These are phyloP conservation scores for Eupithecia centaureata DNA, from an alignment of 2,888 invertebrate species.

Conservation along the genomic window DNA sequence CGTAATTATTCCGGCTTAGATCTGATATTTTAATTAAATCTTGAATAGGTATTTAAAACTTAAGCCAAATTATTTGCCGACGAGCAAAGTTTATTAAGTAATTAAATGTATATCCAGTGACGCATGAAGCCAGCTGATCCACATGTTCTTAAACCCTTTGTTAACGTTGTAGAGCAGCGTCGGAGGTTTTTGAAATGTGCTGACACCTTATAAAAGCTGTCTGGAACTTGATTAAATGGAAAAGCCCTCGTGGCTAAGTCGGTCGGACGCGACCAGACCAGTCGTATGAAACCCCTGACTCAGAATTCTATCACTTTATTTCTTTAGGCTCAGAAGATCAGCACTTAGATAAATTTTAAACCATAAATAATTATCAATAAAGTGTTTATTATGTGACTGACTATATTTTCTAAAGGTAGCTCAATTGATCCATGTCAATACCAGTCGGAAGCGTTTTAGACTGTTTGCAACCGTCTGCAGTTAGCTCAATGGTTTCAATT, in stretches of 20 bases:
- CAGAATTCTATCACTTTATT: too few species aligned
- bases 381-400: too few species aligned
- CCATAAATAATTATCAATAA: too few species aligned
- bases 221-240: constrained; percentile 3
- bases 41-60: neutral
- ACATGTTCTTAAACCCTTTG: neutral
- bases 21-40: neutral
- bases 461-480: too few species aligned
- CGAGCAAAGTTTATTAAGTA: neutral
- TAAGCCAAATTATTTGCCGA: neutral
- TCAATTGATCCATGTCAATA: too few species aligned
- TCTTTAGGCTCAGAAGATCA: too few species aligned
- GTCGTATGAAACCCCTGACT: too few species aligned
- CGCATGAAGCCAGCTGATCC: neutral
- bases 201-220: neutral
- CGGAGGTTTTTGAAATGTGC: neutral
- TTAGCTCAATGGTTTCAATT: too few species aligned
- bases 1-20: neutral
- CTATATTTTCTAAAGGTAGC: too few species aligned
- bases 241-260: neutral
- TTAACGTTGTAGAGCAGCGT: neutral
- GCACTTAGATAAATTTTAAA: too few species aligned
- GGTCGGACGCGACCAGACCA: neutral
- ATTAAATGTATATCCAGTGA: neutral
- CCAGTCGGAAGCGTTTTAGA: too few species aligned